Evolutionary conservation across 2,797 vertebrate species (phyloP), one percentile per base, ranked within the genome.

Genomic region (Ctenosaura bakeri): DNA sequence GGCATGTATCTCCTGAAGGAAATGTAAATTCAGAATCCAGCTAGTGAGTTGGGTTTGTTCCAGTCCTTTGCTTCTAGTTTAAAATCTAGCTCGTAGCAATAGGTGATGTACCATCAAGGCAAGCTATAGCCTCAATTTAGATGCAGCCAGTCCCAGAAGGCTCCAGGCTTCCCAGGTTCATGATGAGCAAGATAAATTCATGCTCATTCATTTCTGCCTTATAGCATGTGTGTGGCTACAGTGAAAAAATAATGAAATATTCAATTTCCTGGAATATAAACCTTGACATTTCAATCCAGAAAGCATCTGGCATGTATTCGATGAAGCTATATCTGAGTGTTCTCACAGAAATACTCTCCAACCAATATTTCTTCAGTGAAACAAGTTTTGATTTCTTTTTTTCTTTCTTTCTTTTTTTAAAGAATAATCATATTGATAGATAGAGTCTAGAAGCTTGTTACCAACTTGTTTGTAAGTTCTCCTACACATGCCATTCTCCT

Each of bases 181-280:
- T 38, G 59, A 78, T 86, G 35, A 85, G 64, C 35, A 46, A 80
- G 76, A 85, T 59, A 80, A 71, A 85, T 79, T 22, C 22, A 85
- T 71, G 46, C 46, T 22, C 38, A 32, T 42, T 38, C 42, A 76
- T 50, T 50, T 59, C 56, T 64, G 73, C 46, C 82, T 69, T 29
- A 9, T 22, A 10, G 54, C 35, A 24, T 69, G 50, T 35, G 16
- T 38, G 14, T 13, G 6, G 50, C 18, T 56, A 59, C 38, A 35
- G 26, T 69, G 38, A 46, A 78, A 62, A 69, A 62, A 56, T 20
- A 76, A 79, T 56, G 24, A 69, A 66, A 78, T 29, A 46, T 46
- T 59, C 88, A 73, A 16, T 50, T 46, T 42, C 56, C 20, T 35
- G 26, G 38, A 84, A 89, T 35, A 77, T 74, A 76, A 35, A 76